These are phyloP conservation scores for Anarsia innoxiella DNA, from an alignment of 2,888 invertebrate species.

Conservation along the genomic window DNA sequence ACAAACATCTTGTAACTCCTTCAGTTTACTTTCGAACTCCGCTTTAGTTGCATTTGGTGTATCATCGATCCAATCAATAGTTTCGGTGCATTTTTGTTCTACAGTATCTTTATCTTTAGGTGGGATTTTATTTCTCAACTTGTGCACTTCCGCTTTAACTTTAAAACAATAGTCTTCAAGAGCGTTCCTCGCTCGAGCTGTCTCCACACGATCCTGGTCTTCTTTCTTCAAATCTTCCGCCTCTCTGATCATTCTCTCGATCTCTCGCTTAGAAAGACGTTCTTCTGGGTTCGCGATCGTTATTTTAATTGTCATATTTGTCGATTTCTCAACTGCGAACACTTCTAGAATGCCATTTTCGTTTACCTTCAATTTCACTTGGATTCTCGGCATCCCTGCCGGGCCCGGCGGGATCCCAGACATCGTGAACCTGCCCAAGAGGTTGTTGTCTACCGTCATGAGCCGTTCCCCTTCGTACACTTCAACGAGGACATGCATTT, in stretches of 20 bases:
- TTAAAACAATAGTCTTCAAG: too few species aligned
- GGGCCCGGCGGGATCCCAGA: neutral
- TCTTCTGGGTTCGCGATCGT: conserved; percentile 5
- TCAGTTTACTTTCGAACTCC: too few species aligned
- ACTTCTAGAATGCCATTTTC: neutral
- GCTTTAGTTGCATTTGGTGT: too few species aligned
- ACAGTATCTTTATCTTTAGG: too few species aligned
- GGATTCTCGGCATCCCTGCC: neutral
- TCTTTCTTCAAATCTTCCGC: too few species aligned
- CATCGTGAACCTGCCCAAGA: neutral
- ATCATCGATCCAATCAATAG: too few species aligned
- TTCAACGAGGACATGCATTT: neutral
- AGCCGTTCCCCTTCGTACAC: neutral
- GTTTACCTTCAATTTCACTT: neutral
- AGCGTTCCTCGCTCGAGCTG: neutral
- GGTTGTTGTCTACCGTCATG: neutral
- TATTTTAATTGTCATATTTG: neutral
- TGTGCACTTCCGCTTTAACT: too few species aligned
- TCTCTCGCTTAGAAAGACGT: conserved; percentile 1
- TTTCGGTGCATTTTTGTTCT: too few species aligned
- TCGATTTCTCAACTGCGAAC: neutral
- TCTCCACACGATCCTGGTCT: neutral
- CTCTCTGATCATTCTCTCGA: neutral
- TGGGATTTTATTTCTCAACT: too few species aligned
- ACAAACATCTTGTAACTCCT: too few species aligned